phyloP scores from a whole-genome alignment of 1,140 invertebrate species.

The Zaprionus tsacasi region DNA sequence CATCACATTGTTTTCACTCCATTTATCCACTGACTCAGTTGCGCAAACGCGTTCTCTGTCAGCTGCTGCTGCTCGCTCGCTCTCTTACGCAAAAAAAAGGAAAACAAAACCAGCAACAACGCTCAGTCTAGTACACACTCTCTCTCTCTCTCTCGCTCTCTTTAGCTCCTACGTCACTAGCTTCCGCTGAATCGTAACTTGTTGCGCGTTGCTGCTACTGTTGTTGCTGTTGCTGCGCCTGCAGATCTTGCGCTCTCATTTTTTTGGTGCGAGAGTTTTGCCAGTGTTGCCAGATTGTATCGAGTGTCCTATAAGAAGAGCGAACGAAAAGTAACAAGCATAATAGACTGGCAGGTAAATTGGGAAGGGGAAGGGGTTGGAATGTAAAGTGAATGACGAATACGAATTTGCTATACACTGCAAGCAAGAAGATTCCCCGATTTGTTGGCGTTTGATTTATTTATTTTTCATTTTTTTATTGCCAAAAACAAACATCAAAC shows the following conservation, averaged over 20 bases:
- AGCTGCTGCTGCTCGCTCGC: constrained; percentile 1
- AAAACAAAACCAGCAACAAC: not conserved
- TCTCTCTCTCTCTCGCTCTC: constrained; percentile 9
- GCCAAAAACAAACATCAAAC: constrained; percentile 11
- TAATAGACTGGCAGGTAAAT: not conserved
- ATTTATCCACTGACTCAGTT: constrained; percentile 43
- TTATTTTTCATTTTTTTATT: constrained; percentile 16
- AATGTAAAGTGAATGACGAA: too few relatives aligned
- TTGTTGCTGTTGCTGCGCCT: constrained; percentile 9
- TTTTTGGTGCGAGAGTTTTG: not conserved
- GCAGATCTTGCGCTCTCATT: constrained; percentile 26
- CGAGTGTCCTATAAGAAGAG: not conserved
- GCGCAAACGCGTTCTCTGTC: constrained; percentile 41
- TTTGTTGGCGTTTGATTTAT: not conserved
- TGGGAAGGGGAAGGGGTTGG: not conserved
- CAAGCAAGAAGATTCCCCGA: not conserved
- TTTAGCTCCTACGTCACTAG: constrained; percentile 8
- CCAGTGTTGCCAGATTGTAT: constrained; percentile 5
- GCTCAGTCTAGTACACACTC: not conserved
- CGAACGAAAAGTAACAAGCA: not conserved
- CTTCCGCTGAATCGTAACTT: constrained; percentile 30
- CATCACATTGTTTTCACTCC: constrained; percentile 31
- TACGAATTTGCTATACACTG: not conserved
- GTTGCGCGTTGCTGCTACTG: constrained; percentile 16
- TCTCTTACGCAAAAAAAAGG: not conserved